Percentiles rank a stretch among this genome's conserved stretches.
Conservation (phyloP, 1,140 invertebrate species). For the Aporrectodea caliginosa region DNA sequence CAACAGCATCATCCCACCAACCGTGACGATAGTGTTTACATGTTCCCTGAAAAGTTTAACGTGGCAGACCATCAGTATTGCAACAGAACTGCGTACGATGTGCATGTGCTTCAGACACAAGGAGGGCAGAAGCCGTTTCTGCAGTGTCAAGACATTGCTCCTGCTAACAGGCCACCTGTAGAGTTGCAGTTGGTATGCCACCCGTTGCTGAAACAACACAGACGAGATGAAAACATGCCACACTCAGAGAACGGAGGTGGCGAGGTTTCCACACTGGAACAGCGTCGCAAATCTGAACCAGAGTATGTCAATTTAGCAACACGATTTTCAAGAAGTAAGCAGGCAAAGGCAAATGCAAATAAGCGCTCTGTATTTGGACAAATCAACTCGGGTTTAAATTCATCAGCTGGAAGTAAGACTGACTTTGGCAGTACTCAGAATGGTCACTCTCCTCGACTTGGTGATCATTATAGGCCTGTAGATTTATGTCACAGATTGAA, state of each 20-base stretch:
- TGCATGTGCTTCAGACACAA: neutral
- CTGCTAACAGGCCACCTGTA: neutral
- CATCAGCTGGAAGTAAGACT: neutral
- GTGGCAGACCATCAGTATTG: neutral
- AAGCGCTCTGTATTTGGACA: neutral
- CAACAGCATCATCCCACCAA: neutral
- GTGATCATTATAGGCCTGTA: neutral
- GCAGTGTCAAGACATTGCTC: too few relatives aligned
- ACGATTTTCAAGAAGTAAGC: neutral
- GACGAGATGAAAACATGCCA: neutral
- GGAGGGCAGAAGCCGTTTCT: too few relatives aligned
- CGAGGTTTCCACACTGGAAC: neutral
- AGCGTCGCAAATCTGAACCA: neutral
- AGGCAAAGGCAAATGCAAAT: neutral
- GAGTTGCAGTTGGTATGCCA: neutral
- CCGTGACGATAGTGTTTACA: neutral
- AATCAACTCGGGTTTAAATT: neutral
- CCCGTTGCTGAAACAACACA: neutral
- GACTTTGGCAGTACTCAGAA: neutral
- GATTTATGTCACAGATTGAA: neutral
- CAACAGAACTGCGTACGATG: neutral
- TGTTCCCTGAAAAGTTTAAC: neutral
- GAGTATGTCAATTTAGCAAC: neutral
- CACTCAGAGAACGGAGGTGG: neutral
- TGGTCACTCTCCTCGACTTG: neutral